phyloP scores from a whole-genome alignment of 2,113 vertebrate genomes.

The Notarius quadriscutis region DNA sequence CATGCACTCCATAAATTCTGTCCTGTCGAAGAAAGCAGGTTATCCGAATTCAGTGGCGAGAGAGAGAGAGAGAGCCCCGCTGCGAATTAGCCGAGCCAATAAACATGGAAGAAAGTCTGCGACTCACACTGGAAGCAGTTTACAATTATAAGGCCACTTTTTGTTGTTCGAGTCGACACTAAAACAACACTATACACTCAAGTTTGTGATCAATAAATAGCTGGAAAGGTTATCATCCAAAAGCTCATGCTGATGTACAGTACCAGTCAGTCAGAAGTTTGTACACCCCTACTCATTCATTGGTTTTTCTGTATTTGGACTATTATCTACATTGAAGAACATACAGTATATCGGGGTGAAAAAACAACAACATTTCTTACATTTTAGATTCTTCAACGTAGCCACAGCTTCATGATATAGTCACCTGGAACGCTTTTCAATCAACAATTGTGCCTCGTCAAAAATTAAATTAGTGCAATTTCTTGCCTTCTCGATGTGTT shows the following conservation, averaged over 20 bases:
- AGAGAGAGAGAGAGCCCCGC: constrained; percentile 11
- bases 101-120: not conserved
- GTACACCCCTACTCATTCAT: no score
- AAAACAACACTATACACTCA: not conserved
- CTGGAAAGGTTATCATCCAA: not conserved
- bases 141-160: not conserved
- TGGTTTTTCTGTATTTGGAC: no score
- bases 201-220: not conserved
- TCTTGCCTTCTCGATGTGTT: no score
- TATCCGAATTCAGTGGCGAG: constrained; percentile 34
- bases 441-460: no score
- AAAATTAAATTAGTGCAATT: no score
- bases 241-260: not conserved
- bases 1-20: constrained; percentile 41
- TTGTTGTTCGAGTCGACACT: not conserved
- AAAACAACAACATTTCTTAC: no score
- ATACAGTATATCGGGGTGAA: no score
- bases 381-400: no score
- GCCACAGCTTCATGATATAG: no score
- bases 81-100: constrained; percentile 30
- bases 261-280: no score
- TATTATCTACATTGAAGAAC: no score
- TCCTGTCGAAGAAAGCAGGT: constrained; percentile 15
- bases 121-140: not conserved
- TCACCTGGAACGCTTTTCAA: no score